These are phyloP conservation scores for Montipora efflorescens DNA, from an alignment of 64 coral and sea anemone genomes.

Conservation along the genomic window DNA sequence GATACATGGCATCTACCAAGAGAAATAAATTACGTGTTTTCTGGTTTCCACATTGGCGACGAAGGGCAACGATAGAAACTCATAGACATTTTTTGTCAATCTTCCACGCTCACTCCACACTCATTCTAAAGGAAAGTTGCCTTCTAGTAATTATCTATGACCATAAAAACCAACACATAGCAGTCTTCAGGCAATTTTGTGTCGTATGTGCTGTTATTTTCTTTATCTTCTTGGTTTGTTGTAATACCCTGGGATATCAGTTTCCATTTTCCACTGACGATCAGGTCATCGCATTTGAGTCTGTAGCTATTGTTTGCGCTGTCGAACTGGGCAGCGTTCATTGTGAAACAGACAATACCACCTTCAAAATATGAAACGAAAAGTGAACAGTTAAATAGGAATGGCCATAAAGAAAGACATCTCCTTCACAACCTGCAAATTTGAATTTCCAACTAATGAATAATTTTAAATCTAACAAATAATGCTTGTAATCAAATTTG, in stretches of 20 bases:
- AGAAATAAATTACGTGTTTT: neutral
- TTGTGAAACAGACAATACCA: slow-evolving; percentile 43
- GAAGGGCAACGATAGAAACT: neutral
- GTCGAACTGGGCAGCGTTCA: slow-evolving; percentile 26
- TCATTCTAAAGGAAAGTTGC: neutral
- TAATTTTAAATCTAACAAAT: too few relatives aligned
- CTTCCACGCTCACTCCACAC: too few relatives aligned
- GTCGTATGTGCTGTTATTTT: neutral
- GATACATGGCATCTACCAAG: neutral
- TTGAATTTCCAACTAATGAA: too few relatives aligned
- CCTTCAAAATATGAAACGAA: neutral
- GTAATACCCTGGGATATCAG: slow-evolving; percentile 24
- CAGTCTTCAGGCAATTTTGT: neutral
- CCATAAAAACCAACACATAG: slow-evolving; percentile 46
- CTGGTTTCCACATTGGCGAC: neutral
- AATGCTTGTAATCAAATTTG: too few relatives aligned
- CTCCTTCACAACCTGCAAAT: too few relatives aligned
- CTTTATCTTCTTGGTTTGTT: neutral
- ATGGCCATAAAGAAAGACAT: too few relatives aligned
- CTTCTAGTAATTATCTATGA: slow-evolving; percentile 38
- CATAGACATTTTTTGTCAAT: neutral
- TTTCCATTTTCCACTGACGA: slow-evolving; percentile 23
- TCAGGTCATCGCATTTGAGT: slow-evolving; percentile 26
- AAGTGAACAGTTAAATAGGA: neutral
- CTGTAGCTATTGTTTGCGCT: slow-evolving; percentile 15